Conservation (phyloP, 2,113 vertebrate species). For the Phylloscopus trochilus region DNA sequence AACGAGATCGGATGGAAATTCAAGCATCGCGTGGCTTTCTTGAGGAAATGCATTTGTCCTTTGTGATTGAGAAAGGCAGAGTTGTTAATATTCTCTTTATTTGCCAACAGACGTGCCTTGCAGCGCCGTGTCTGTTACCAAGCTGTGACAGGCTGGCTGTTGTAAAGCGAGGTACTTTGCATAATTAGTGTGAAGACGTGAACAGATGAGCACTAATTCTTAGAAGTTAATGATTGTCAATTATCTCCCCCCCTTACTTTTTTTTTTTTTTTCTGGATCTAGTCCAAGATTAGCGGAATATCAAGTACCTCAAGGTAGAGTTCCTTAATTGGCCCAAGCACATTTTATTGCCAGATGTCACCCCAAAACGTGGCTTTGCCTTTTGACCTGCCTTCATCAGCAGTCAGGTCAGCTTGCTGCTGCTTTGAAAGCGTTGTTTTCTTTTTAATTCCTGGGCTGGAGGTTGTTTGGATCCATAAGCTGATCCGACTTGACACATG, state of each 20-base stretch:
- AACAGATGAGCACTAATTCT: slow-evolving; percentile 46
- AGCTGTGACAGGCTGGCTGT: not conserved
- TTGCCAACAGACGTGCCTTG: not conserved
- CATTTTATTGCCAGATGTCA: not conserved
- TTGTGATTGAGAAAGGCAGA: not conserved
- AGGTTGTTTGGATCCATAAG: not conserved
- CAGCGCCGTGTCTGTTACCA: not conserved
- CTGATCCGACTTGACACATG: not conserved
- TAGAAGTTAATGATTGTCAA: slow-evolving; percentile 35
- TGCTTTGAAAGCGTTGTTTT: not conserved
- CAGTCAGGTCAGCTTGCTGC: not conserved
- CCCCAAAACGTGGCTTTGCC: not conserved
- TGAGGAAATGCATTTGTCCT: not conserved
- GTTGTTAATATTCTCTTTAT: not conserved
- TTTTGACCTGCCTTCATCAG: not conserved
- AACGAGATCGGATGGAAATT: not conserved
- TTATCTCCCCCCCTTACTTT: not conserved
- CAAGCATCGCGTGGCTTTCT: not conserved
- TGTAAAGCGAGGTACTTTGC: slow-evolving; percentile 6
- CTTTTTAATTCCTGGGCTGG: not conserved
- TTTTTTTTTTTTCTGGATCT: not conserved
- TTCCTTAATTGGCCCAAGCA: not conserved
- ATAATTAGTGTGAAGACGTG: slow-evolving; percentile 27
- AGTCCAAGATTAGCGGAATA: not conserved
- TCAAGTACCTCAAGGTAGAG: not conserved